Percentiles rank a stretch among this genome's conserved stretches.
phyloP scores from a whole-genome alignment of 30 jellyfish, hydroid and myxozoan genomes.

The Catostylus mosaicus region DNA sequence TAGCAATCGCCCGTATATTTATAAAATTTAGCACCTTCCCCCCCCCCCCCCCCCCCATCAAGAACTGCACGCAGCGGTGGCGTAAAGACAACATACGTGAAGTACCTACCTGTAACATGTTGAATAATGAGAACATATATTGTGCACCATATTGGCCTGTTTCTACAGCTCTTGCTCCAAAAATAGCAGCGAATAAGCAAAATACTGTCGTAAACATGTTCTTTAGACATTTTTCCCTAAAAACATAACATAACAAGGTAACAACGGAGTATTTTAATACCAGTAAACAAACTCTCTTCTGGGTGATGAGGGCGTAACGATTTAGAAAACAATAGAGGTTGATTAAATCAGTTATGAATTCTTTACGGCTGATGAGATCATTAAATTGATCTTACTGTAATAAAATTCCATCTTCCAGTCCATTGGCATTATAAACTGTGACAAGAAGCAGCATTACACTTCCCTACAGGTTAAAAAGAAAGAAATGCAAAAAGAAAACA shows the following conservation, averaged over 20 bases:
- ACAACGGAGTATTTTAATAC: no score
- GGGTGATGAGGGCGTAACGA: no score
- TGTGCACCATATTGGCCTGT: slow-evolving; percentile 77
- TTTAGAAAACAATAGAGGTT: no score
- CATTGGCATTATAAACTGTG: slow-evolving; percentile 70
- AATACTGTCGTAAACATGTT: slow-evolving; percentile 81
- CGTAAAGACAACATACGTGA: not conserved
- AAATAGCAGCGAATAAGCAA: slow-evolving; percentile 78
- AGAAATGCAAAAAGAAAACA: not conserved
- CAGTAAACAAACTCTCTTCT: no score
- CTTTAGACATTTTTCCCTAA: slow-evolving; percentile 82
- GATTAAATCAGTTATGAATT: no score
- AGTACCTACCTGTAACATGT: slow-evolving; percentile 67
- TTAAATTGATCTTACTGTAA: slow-evolving; percentile 55
- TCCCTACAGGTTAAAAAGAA: slow-evolving; percentile 31
- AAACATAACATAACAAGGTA: no score
- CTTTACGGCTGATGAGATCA: no score
- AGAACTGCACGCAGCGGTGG: not conserved
- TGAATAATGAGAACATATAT: slow-evolving; percentile 86
- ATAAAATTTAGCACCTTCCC: no score
- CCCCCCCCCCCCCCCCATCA: no score
- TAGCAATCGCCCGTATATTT: no score
- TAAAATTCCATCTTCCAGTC: slow-evolving; percentile 72
- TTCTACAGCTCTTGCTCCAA: slow-evolving; percentile 84
- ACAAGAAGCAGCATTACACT: slow-evolving; percentile 62